Percentiles rank a stretch among this genome's conserved stretches.
Conservation (phyloP, 2,113 vertebrate genomes). For the Rhineura floridana region DNA sequence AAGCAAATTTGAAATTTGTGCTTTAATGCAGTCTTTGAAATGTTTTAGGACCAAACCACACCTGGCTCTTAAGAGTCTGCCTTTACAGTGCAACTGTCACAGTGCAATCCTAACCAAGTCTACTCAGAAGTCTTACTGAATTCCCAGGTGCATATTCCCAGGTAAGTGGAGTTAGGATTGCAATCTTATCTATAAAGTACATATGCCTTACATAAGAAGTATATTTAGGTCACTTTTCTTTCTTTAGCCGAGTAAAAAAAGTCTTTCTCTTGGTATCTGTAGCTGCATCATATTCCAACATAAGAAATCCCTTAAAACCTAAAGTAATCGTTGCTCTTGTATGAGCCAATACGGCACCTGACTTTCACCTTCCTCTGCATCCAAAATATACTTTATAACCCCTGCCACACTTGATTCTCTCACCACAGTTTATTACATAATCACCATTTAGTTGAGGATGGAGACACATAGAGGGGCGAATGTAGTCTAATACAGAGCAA, state of each 20-base stretch:
- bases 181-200: background rate
- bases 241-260: slow-evolving; percentile 12
- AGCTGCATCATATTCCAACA: background rate
- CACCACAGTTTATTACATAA: background rate
- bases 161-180: no score
- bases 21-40: slow-evolving; percentile 5
- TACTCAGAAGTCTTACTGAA: no score
- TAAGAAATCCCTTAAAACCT: slow-evolving; percentile 1
- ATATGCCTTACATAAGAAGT: slow-evolving; percentile 1
- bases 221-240: background rate
- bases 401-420: background rate
- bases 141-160: no score
- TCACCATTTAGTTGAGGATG: background rate
- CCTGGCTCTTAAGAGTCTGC: no score
- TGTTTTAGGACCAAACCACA: background rate
- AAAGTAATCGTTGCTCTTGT: background rate
- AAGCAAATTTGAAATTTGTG: slow-evolving; percentile 18
- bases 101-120: no score
- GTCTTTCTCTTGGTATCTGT: slow-evolving; percentile 6
- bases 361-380: background rate
- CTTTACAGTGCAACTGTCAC: no score
- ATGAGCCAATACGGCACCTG: background rate
- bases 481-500: background rate
- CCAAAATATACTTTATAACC: background rate
- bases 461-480: background rate